Base-by-base conservation (phyloP, 2,797 vertebrate species). In the Diglossa cyanea region DNA sequence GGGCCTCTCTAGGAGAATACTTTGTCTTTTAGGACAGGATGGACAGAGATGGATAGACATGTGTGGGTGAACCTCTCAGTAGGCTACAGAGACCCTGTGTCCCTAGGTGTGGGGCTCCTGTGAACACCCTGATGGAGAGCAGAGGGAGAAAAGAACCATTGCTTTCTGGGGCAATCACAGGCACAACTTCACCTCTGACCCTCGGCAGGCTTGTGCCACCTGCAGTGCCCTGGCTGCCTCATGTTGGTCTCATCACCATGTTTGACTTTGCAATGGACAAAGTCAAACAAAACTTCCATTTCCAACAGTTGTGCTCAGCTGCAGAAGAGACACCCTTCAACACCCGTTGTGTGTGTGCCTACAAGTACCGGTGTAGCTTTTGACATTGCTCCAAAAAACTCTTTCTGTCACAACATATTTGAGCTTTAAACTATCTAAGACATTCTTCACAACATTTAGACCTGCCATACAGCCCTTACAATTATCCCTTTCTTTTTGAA, bases 301-400 rank as follows among this genome's bases (percentile, higher is more conserved):
- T 67, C 0, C 0, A 72, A 16, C 4, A 24, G n/a, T 12, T 0
- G 0, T 37, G 12, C 11, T 62, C 37, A 57, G 13, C 42, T 53
- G 37, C 28, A 71, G 11, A 6, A 17, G 37, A 62, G 37, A 58
- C 0, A 1, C 3, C 14, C 79, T 75, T 44, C 62, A 50, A 16
- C 19, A 20, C 17, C 39, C 12, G 1, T 11, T 74, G 26, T 6
- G 6, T 6, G 1, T 37, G 6, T 23, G 17, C 20, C 21, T 71
- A 7, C 18, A 66, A 73, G 44, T 21, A 63, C 15, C 5, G 5
- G 7, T 2, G 12, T 5, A 65, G 13, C 23, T 70, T 76, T 30
- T 71, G 50, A 16, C 8, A 20, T 21, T 58, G 31, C 18, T 81
- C 82, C 0, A 85, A 60, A 88, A 48, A 58, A 17, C 5, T 45